Evolutionary conservation across 2,797 vertebrate genomes (phyloP), one percentile per base, ranked within the genome.

Genomic region (Hoplostethus atlanticus): DNA sequence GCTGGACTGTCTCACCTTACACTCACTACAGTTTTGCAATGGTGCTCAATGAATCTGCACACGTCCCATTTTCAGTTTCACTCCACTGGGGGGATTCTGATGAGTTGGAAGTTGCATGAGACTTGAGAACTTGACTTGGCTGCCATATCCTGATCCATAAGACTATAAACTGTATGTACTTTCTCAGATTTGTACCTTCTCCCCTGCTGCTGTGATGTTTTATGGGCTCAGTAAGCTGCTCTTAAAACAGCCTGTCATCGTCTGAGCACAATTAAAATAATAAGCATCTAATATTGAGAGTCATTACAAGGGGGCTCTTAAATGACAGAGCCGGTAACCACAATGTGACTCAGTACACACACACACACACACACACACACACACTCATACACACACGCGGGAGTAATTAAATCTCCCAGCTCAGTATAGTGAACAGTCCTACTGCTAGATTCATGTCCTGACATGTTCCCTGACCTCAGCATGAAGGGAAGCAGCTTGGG

Each of bases 181-280:
- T 66, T 68, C 28, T 28, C 10, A 34, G 34, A 34, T 34, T 34
- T 50, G 30, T 17, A 28, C 4, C 60, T 40, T 21, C 63, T 16
- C 15, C 64, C 40, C 61, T 59, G 51, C 83, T 83, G 77, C 73
- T 86, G 71, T 75, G 73, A 65, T 73, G 53, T 76, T 89, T 91
- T 83, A 88, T 68, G 80, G 76, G 71, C 75, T 80, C 52, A 87
- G 82, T 85, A 82, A 74, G 70, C 76, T 68, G 60, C 40, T 71
- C 46, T 80, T 84, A 65, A 84, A 87, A 76, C 84, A 83, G 80
- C 73, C 83, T 86, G 77, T 86, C 84, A 79, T 71, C 55, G 82
- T 80, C 85, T 88, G 83, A 93, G 76, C 83, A 85, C 89, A 92
- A 93, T 94, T 91, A 93, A 78, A 87, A 87, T 90, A 90, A 92